phyloP scores from a whole-genome alignment of 2,888 invertebrate species.

The Aspidiotus destructor region DNA sequence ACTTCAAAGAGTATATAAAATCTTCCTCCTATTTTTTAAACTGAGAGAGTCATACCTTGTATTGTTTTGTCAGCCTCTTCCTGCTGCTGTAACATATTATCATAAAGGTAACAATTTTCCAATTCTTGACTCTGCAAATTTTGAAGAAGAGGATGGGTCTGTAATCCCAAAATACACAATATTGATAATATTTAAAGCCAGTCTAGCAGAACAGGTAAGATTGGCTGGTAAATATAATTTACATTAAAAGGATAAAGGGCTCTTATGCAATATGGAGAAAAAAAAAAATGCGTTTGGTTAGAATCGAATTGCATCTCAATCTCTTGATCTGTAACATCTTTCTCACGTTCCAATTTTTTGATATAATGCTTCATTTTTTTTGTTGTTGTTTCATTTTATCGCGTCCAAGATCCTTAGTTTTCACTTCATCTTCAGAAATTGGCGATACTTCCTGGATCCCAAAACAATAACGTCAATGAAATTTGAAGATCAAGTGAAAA shows the following conservation, averaged over 20 bases:
- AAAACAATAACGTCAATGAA: background rate
- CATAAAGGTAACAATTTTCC: conserved; percentile 16
- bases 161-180: no score
- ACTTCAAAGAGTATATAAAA: no score
- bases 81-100: conserved; percentile 15
- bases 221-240: no score
- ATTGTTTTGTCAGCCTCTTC: conserved; percentile 19
- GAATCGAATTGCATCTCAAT: conserved; percentile 19
- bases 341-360: conserved; percentile 20
- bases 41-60: conserved; percentile 1
- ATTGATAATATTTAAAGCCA: no score
- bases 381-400: conserved; percentile 20
- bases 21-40: no score
- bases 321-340: conserved; percentile 12
- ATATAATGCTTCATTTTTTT: conserved; percentile 11
- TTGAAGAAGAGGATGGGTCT: background rate
- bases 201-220: no score
- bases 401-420: conserved; percentile 6
- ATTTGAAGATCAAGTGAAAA: background rate
- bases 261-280: background rate
- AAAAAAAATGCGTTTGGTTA: conserved; percentile 10
- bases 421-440: background rate
- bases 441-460: conserved; percentile 13
- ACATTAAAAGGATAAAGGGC: no score
- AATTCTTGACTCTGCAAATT: conserved; percentile 20